Evolutionary conservation across 2,113 vertebrate species (phyloP).

Genomic region (Cyanoderma ruficeps): DNA sequence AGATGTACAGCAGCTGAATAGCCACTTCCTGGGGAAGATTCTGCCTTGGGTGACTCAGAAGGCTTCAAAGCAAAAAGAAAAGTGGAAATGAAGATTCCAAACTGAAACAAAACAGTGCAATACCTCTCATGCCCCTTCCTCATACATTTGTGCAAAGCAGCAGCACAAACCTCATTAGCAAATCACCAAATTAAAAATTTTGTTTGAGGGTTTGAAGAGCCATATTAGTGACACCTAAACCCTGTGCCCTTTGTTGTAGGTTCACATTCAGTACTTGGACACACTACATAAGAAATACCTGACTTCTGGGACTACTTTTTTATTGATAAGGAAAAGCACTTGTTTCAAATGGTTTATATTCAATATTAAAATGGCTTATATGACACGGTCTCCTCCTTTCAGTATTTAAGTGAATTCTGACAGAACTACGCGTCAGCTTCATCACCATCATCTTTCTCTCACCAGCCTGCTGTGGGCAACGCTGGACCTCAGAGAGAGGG

Average conservation of each 20-base stretch:
- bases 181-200: background rate
- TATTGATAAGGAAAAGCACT: background rate
- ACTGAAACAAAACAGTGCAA: background rate
- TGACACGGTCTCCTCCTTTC: background rate
- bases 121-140: background rate
- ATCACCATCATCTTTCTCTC: background rate
- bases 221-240: background rate
- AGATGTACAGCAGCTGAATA: background rate
- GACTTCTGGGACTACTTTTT: background rate
- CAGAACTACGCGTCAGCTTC: background rate
- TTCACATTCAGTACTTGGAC: background rate
- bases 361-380: background rate
- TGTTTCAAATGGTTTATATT: background rate
- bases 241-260: background rate
- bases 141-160: background rate
- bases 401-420: background rate
- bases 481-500: background rate
- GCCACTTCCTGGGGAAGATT: background rate
- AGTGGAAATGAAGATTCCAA: conserved; percentile 1
- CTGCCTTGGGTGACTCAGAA: background rate
- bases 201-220: background rate
- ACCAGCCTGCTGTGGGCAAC: background rate
- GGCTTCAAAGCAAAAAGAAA: conserved; percentile 59
- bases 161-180: background rate
- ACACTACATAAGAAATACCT: background rate